Evolutionary conservation across 1,140 invertebrate genomes (phyloP), one percentile per base, ranked within the genome.

Genomic region (Druon quercuslanigerum): DNA sequence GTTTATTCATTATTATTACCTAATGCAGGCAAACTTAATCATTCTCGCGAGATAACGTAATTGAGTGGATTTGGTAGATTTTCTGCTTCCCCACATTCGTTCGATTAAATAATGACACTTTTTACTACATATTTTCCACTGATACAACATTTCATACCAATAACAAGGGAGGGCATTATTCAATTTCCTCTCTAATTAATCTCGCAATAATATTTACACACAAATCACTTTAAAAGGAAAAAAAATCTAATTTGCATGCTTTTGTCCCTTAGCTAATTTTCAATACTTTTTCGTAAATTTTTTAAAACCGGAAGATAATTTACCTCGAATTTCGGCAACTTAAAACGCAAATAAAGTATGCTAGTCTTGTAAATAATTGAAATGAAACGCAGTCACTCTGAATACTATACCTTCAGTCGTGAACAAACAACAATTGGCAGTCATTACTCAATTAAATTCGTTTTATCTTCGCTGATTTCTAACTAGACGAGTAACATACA

Each of bases 21-120:
- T 25, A 57, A 75, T 40, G 50, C 73, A 71, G 50, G 20, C 16
- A 77, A 51, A 72, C 33, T 25, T 79, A 66, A 73, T 71, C 51
- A 79, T 79, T 76, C 66, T 74, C 60, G 50, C 50, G 16, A 25
- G 57, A 25, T 66, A 66, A 66, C 57, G 33, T 33, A 46, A 14
- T 66, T 66, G 25, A 66, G 33, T 66, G 13, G 12, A 14, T 66
- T 66, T 14, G 33, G 33, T 66, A 16, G 12, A 46, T 17, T 60
- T 60, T n/a, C 6, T 40, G 3, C 74, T 76, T 57, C 71, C 66
- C 75, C 54, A n/a, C 13, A 40, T 76, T 51, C 71, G 19, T 73
- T 25, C 56, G 40, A 16, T 54, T 75, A 16, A 72, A 4, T 19
- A 72, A 72, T 52, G 50, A 75, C 51, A 75, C 46, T 51, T 25